A percentile compares a stretch with the other conserved stretches of the same genome.
phyloP scores from a whole-genome alignment of 2,888 invertebrate genomes.

The Xestoiulus laeticollis region DNA sequence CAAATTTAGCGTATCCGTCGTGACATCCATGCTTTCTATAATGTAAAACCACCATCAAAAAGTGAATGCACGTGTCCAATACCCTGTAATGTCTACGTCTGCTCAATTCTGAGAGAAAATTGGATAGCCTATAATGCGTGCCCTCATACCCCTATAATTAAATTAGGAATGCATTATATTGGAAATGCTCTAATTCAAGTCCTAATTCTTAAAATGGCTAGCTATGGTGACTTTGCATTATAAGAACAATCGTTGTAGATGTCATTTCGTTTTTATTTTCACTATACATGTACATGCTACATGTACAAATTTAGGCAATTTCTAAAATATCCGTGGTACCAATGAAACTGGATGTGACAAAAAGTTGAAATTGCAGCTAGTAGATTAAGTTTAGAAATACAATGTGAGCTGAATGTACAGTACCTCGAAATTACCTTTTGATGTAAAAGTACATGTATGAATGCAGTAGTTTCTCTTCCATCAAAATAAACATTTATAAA shows the following conservation, averaged over 20 bases:
- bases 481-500: background rate
- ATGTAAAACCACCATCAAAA: background rate
- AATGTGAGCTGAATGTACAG: no score
- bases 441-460: background rate
- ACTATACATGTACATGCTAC: background rate
- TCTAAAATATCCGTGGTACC: background rate
- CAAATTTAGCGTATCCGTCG: conserved; percentile 35
- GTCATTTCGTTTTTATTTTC: conserved; percentile 14
- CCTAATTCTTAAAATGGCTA: background rate
- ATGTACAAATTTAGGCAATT: background rate
- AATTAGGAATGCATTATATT: conserved; percentile 41
- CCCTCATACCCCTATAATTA: conserved; percentile 21
- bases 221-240: conserved; percentile 12
- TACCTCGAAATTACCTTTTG: background rate
- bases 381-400: no score
- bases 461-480: background rate
- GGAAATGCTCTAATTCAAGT: conserved; percentile 29
- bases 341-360: background rate
- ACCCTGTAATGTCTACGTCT: background rate
- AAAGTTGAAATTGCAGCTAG: background rate
- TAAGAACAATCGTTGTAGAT: conserved; percentile 35
- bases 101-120: conserved; percentile 3
- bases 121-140: background rate
- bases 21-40: conserved; percentile 30
- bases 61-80: conserved; percentile 1